Conservation (phyloP, 1,140 invertebrate species). For the Lethrus apterus region DNA sequence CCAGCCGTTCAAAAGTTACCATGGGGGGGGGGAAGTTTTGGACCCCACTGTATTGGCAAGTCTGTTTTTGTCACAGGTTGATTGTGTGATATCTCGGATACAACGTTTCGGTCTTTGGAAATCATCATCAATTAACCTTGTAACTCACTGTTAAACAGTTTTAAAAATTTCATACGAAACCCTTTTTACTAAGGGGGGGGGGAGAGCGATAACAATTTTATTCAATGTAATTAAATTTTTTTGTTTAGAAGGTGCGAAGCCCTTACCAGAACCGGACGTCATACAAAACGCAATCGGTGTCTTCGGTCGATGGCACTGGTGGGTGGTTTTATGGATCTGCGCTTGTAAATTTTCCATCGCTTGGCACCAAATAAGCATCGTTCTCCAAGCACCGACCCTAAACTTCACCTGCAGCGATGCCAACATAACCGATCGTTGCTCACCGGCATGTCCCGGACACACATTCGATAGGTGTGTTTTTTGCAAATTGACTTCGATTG, state of each 20-base stretch:
- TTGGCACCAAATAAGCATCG: conserved; percentile 56
- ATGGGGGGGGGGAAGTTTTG: too few species aligned
- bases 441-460: conserved; percentile 25
- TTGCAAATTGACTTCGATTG: background rate
- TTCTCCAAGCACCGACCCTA: conserved; percentile 35
- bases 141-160: too few species aligned
- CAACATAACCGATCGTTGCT: conserved; percentile 25
- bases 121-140: too few species aligned
- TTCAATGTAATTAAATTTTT: too few species aligned
- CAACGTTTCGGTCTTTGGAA: too few species aligned
- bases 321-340: conserved; percentile 47
- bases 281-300: conserved; percentile 53
- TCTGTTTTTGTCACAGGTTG: too few species aligned
- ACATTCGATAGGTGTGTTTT: conserved; percentile 30
- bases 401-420: conserved; percentile 29
- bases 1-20: too few species aligned
- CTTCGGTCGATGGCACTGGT: conserved; percentile 64
- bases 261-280: conserved; percentile 33
- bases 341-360: conserved; percentile 66
- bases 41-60: too few species aligned
- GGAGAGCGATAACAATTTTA: too few species aligned
- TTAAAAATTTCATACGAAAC: too few species aligned
- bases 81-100: too few species aligned
- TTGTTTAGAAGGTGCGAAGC: background rate
- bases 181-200: too few species aligned